Evolutionary conservation across 1,140 invertebrate genomes (phyloP), one percentile per base, ranked within the genome.

Genomic region (Centruroides vittatus): DNA sequence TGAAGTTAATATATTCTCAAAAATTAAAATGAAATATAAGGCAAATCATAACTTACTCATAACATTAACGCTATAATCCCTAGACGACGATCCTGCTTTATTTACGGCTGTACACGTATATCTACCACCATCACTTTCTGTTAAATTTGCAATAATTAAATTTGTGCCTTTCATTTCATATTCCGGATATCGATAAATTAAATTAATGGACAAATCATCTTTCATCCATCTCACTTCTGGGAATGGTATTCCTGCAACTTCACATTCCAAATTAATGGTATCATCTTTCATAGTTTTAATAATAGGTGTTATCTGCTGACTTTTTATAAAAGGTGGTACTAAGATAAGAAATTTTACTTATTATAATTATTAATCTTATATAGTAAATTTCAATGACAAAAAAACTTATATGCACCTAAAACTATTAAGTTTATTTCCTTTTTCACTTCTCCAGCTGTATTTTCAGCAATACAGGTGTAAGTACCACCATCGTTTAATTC

Each of bases 391-490:
- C 23, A 23, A 23, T 23, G 23, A 23, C 2, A 23, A 23, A 23
- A 23, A 23, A 23, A 23, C 23, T 23, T 41, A 6, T 41, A 41
- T 6, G 70, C 75, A 84, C 84, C 82, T 59, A 86, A 84, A 59
- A 93, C 87, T 57, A 84, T 82, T 10, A 93, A 82, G 3, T 74
- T 78, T 3, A 84, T 88, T 69, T 89, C 84, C 57, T 84, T 85
- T 5, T 79, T 78, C 5, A 81, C 81, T 63, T 87, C 83, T 0
- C 91, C 92, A 68, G 81, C 84, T 59, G 82, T 83, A 73, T 98
- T 99, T 5, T 76, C 81, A 10, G 91, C 92, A 8, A 82, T 82
- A 70, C 90, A 94, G 54, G 84, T 84, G 75, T 98, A 98, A 48
- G 80, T 79, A 11, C 63, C 65, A 58, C 57, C 50, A 55, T 65